Evolutionary conservation across 92 coral and sea anemone species (phyloP).

Genomic region (Phymanthus crucifer): DNA sequence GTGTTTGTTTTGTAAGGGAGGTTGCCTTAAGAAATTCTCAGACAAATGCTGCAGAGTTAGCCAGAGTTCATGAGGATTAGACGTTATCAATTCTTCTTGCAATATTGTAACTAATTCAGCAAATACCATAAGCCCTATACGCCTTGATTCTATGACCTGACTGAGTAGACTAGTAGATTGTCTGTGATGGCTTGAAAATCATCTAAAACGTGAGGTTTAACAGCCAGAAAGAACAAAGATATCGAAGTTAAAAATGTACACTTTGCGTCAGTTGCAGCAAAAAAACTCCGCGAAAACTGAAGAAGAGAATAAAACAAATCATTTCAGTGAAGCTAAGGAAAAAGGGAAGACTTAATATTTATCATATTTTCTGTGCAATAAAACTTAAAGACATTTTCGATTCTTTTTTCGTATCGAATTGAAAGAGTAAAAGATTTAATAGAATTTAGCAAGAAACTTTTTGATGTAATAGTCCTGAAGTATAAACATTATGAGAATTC

Average conservation of each 20-base stretch:
- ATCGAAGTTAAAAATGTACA: too few species aligned
- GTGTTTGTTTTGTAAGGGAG: background rate
- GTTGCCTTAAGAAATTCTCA: background rate
- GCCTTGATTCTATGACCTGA: conserved; percentile 6
- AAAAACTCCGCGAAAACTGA: too few species aligned
- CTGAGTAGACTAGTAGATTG: background rate
- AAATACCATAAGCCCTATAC: conserved; percentile 7
- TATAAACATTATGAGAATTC: background rate
- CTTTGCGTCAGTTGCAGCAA: too few species aligned
- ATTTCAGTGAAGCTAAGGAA: background rate
- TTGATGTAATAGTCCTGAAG: background rate
- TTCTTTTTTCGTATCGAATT: too few species aligned
- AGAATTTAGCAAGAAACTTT: background rate
- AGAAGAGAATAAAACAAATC: background rate
- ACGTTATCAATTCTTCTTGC: background rate
- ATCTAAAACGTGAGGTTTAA: background rate
- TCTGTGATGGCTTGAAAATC: background rate
- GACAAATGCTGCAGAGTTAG: conserved; percentile 1
- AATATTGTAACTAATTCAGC: conserved; percentile 2
- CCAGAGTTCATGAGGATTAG: conserved; percentile 5
- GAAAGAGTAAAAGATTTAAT: too few species aligned
- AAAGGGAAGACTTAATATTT: too few species aligned
- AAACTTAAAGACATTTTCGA: too few species aligned
- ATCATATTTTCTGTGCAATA: too few species aligned
- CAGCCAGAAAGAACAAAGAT: background rate